phyloP scores from a whole-genome alignment of 30 jellyfish, hydroid and myxozoan species.

The Aurelia sp. region DNA sequence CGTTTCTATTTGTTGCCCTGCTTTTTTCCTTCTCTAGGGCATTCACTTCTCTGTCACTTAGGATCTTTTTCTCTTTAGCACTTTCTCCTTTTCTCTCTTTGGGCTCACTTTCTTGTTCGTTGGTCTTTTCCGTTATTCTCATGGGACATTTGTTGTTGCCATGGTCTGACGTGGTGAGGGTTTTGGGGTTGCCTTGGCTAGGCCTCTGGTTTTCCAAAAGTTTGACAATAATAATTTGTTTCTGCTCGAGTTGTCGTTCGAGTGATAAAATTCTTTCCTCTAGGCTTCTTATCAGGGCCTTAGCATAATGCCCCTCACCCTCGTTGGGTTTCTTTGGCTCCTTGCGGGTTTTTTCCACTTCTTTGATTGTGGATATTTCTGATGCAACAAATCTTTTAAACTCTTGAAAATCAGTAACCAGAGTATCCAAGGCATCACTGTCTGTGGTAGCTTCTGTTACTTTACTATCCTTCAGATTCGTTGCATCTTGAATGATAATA shows the following conservation, averaged over 20 bases:
- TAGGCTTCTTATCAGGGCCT: constrained; percentile 7
- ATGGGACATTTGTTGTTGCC: constrained; percentile 3
- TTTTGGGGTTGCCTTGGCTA: not conserved
- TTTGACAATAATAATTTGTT: not conserved
- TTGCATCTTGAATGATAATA: not conserved
- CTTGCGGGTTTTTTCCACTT: not conserved
- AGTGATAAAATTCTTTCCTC: constrained; percentile 1
- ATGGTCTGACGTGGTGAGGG: constrained; percentile 6
- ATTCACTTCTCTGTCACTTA: too few relatives aligned
- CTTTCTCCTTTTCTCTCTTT: too few relatives aligned
- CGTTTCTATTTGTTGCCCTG: too few relatives aligned
- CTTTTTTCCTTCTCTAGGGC: too few relatives aligned
- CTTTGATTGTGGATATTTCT: not conserved
- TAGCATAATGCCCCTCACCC: not conserved
- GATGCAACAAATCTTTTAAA: not conserved
- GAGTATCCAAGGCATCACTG: constrained; percentile 4
- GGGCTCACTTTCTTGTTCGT: not conserved
- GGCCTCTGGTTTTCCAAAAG: constrained; percentile 14
- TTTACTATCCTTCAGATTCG: not conserved
- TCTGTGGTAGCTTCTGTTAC: not conserved
- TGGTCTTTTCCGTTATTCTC: not conserved
- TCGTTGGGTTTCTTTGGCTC: constrained; percentile 1
- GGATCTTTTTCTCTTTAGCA: too few relatives aligned
- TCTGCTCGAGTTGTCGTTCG: constrained; percentile 4
- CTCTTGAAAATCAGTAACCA: not conserved